These are phyloP conservation scores for Conchocele bisecta DNA, from an alignment of 2,888 invertebrate species.

Conservation along the genomic window DNA sequence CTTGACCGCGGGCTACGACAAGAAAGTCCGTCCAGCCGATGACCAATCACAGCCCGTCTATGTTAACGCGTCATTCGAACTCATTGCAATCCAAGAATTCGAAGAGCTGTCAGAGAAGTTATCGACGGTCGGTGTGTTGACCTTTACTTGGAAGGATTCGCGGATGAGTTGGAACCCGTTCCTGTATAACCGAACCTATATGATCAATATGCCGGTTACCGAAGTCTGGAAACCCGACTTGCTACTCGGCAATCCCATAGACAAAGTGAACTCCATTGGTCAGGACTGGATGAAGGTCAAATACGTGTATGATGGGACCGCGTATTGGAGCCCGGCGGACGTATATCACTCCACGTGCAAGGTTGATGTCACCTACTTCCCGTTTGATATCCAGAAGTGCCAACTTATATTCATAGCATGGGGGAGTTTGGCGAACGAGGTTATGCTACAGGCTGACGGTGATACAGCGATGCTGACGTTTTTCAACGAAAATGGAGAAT, in stretches of 20 bases:
- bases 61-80: constrained; percentile 34
- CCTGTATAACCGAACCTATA: constrained; percentile 21
- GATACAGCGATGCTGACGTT: constrained; percentile 1
- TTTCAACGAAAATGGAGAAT: constrained; percentile 41
- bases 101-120: constrained; percentile 53
- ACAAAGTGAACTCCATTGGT: constrained; percentile 28
- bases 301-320: constrained; percentile 23
- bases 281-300: constrained; percentile 32
- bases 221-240: constrained; percentile 48
- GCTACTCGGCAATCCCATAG: constrained; percentile 31
- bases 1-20: constrained; percentile 23
- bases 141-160: constrained; percentile 40
- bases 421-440: constrained; percentile 23
- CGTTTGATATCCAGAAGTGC: constrained; percentile 44
- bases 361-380: constrained; percentile 46
- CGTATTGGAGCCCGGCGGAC: constrained; percentile 34
- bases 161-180: constrained; percentile 48
- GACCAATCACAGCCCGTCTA: constrained; percentile 32
- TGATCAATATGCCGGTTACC: constrained; percentile 2
- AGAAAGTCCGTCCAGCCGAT: constrained; percentile 13
- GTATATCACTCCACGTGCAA: constrained; percentile 28
- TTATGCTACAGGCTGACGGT: neutral
- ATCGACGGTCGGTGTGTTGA: constrained; percentile 35
- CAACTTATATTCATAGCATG: constrained; percentile 28
- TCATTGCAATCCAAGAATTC: constrained; percentile 48